These are phyloP conservation scores for Halocaridina rubra DNA, from an alignment of 2,888 invertebrate genomes.

Conservation along the genomic window DNA sequence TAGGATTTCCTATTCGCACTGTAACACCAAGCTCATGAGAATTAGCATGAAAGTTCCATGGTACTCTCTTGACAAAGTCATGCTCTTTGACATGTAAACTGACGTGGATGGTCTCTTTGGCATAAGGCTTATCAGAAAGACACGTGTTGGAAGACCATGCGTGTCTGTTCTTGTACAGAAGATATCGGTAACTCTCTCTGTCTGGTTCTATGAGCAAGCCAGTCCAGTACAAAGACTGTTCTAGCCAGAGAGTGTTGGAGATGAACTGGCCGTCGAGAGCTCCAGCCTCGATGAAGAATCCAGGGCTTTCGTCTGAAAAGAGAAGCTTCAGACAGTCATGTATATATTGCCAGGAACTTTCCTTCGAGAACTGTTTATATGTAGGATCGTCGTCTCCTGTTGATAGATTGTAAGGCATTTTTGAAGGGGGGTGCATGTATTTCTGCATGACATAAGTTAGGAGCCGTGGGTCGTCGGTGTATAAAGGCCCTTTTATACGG, in stretches of 20 bases:
- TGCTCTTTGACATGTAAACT: neutral
- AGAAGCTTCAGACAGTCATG: neutral
- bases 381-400: neutral
- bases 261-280: slow-evolving; percentile 36
- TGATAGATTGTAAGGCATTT: neutral
- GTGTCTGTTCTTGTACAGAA: slow-evolving; percentile 16
- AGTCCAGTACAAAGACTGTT: slow-evolving; percentile 18
- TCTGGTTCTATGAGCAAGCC: slow-evolving; percentile 38
- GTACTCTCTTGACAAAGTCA: neutral
- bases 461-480: neutral
- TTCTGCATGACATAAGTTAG: neutral
- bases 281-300: slow-evolving; percentile 46
- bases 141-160: slow-evolving; percentile 41
- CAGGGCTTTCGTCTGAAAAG: neutral
- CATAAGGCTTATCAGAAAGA: slow-evolving; percentile 16
- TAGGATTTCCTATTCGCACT: neutral
- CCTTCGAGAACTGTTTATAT: neutral
- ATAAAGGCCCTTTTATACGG: neutral
- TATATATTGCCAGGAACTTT: slow-evolving; percentile 23
- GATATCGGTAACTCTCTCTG: neutral
- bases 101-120: neutral
- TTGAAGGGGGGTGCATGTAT: neutral
- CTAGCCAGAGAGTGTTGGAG: slow-evolving; percentile 45
- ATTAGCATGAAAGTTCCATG: neutral
- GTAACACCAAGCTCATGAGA: neutral